phyloP scores from a whole-genome alignment of 2,113 vertebrate species.

The Sisor rabdophorus region DNA sequence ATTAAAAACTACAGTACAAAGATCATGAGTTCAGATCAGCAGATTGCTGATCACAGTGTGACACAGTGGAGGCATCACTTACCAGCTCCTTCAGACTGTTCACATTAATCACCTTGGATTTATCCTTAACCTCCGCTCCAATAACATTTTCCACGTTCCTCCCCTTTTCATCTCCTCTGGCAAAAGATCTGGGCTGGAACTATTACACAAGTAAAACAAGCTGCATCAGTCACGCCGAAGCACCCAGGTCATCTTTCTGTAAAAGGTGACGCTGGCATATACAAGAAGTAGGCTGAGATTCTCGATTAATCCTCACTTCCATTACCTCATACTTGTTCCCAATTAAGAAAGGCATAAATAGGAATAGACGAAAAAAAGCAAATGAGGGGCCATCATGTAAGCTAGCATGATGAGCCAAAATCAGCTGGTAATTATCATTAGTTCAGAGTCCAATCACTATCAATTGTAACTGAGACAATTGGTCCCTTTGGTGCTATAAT shows the following conservation, averaged over 20 bases:
- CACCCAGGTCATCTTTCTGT: conserved; percentile 10
- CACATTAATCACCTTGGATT: conserved; percentile 53
- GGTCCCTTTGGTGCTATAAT: conserved; percentile 47
- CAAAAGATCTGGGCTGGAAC: conserved; percentile 50
- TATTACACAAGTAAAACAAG: conserved; percentile 48
- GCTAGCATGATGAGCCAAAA: conserved; percentile 63
- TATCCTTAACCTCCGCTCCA: conserved; percentile 48
- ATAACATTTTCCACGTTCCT: conserved; percentile 43
- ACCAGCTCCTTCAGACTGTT: conserved; percentile 62
- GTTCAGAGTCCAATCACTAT: conserved; percentile 62
- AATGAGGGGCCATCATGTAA: conserved; percentile 53
- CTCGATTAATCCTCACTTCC: conserved; percentile 38
- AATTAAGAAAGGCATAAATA: conserved; percentile 53
- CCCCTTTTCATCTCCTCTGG: conserved; percentile 47
- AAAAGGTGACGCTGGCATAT: conserved; percentile 26
- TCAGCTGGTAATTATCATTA: conserved; percentile 64
- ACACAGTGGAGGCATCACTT: conserved; percentile 44
- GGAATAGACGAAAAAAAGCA: conserved; percentile 48
- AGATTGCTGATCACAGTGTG: conserved; percentile 23
- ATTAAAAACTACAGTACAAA: conserved; percentile 8
- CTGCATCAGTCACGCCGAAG: conserved; percentile 11
- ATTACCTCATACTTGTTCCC: conserved; percentile 21
- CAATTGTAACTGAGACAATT: conserved; percentile 59
- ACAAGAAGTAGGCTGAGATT: conserved; percentile 9
- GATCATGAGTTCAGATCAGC: background rate